Evolutionary conservation across 2,113 vertebrate genomes (phyloP), one percentile per base, ranked within the genome.

Genomic region (Chiloscyllium plagiosum): DNA sequence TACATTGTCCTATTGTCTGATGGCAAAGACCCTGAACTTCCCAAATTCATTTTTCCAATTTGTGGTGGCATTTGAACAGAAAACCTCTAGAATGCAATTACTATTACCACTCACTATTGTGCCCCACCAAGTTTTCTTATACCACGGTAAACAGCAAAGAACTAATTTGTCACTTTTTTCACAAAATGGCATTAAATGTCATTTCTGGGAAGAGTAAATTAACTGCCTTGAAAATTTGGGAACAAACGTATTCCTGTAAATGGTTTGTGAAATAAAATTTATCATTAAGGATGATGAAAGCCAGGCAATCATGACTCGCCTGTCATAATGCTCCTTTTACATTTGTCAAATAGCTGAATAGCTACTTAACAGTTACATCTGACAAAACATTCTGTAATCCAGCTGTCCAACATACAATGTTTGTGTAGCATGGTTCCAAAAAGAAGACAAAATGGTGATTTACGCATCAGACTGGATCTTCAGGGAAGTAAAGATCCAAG

Each of bases 301-400:
- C 22, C 52, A 56, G 52, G 52, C 52, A 90, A 90, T 90, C 5
- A 65, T 90, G 29, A 61, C 29, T 42, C 17, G 37, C 80, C 37
- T 47, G 80, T 83, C 80, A 83, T 83, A 83, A 83, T 47, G 80
- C 37, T 83, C 17, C 37, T 83, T 83, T 83, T 37, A 83, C 29
- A 83, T 37, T 83, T 83, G 80, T 83, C 80, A 83, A 83, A 19
- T 47, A 83, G 37, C 80, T 83, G 80, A 83, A 83, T 22, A 83
- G 80, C 17, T 37, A 83, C 80, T 83, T 83, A 83, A 83, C 80
- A 83, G 80, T 90, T 33, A 90, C 52, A 87, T 90, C 29, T 61
- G 87, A 90, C 87, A 90, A 61, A 90, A 61, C 87, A 90, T 90
- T 90, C 87, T 90, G 13, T 90, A 90, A 90, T 61, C 52, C 87